phyloP scores from a whole-genome alignment of 2,113 vertebrate species.

The Athene cunicularia region DNA sequence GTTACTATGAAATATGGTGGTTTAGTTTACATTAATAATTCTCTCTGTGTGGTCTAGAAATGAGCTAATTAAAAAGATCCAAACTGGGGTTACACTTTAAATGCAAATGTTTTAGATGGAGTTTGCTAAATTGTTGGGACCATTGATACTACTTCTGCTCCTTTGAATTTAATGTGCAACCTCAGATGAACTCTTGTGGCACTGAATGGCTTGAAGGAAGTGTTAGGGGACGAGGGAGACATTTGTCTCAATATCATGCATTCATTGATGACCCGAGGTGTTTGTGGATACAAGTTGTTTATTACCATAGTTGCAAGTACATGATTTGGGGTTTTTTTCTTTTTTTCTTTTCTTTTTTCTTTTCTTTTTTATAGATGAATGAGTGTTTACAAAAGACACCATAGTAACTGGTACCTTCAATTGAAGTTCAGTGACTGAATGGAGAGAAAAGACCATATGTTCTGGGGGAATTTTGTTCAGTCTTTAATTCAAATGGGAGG shows the following conservation, averaged over 20 bases:
- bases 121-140: neutral
- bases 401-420: constrained; percentile 9
- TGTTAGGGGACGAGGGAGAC: neutral
- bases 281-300: constrained; percentile 8
- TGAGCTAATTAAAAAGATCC: constrained; percentile 12
- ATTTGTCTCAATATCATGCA: constrained; percentile 7
- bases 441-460: neutral
- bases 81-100: neutral
- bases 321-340: neutral
- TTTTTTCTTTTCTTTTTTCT: accelerated
- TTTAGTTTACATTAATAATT: constrained; percentile 68
- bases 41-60: constrained; percentile 51
- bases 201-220: constrained; percentile 57
- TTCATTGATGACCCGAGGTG: constrained; percentile 10
- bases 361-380: neutral
- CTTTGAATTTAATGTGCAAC: constrained; percentile 48
- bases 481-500: neutral
- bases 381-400: constrained; percentile 50
- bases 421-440: constrained; percentile 1
- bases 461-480: neutral
- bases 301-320: neutral
- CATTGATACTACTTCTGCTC: constrained; percentile 29
- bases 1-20: constrained; percentile 36
- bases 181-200: constrained; percentile 48
- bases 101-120: neutral